Evolutionary conservation across 2,797 vertebrate genomes (phyloP).

Genomic region (Anabas testudineus): DNA sequence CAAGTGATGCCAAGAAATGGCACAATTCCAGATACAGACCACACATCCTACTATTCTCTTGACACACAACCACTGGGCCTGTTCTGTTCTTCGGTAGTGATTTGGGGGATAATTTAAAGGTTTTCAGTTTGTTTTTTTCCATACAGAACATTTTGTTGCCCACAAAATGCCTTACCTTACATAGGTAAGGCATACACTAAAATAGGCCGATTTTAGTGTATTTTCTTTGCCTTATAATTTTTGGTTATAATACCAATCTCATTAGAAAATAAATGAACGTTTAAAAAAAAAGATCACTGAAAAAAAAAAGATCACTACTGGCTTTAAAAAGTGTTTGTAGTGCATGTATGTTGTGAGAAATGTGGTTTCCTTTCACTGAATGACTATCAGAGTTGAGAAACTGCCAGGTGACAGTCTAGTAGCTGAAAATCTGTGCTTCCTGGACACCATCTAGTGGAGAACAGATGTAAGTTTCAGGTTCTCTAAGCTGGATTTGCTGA

Average conservation of each 20-base stretch:
- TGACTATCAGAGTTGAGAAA: neutral
- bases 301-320: no score
- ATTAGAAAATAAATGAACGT: no score
- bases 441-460: slow-evolving; percentile 75
- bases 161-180: no score
- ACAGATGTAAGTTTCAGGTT: neutral
- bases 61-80: neutral
- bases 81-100: neutral
- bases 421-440: neutral
- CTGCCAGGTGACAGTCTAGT: neutral
- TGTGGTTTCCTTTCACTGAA: neutral
- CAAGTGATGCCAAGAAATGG: slow-evolving; percentile 12
- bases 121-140: neutral
- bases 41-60: neutral
- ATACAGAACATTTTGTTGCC: slow-evolving; percentile 2
- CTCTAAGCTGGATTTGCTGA: neutral
- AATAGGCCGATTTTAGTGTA: no score
- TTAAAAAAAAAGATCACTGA: no score
- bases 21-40: neutral
- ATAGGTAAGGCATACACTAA: no score
- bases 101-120: neutral
- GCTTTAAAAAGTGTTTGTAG: no score
- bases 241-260: no score
- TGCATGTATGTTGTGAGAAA: neutral
- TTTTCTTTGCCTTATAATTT: no score